A percentile compares a stretch with the other conserved stretches of the same genome.
Conservation (phyloP, 2,113 vertebrate genomes). For the Cinclus mexicanus region DNA sequence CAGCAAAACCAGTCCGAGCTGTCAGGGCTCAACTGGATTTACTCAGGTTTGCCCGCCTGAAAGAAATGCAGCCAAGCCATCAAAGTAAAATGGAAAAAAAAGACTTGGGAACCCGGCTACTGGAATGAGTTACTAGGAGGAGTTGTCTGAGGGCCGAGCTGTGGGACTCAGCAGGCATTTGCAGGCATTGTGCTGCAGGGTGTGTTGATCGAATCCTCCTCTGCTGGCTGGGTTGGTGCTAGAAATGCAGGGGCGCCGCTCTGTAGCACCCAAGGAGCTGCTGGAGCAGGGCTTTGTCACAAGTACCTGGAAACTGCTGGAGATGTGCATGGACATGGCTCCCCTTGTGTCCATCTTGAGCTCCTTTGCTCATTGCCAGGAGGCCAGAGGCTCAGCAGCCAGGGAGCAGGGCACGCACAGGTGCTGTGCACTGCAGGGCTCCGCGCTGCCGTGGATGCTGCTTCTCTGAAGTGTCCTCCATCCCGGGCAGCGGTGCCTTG, state of each 20-base stretch:
- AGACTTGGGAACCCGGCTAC: background rate
- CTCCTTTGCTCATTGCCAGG: background rate
- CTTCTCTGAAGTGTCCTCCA: background rate
- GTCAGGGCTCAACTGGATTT: background rate
- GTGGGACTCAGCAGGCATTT: background rate
- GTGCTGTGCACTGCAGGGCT: background rate
- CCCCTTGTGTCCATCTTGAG: rapidly evolving
- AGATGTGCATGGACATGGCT: background rate
- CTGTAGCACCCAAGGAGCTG: background rate
- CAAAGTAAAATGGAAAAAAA: background rate
- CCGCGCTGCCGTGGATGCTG: rapidly evolving
- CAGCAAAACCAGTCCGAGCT: background rate
- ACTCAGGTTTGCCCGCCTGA: background rate
- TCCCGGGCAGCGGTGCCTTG: rapidly evolving
- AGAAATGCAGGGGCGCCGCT: background rate
- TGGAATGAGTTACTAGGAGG: background rate
- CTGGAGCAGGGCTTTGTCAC: background rate
- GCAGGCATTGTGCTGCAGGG: too few relatives aligned
- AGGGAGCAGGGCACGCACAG: background rate
- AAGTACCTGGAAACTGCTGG: background rate
- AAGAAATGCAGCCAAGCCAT: background rate
- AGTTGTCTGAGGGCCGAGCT: background rate
- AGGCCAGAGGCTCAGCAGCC: background rate
- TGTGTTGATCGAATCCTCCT: background rate
- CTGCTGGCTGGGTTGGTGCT: background rate